Conservation (phyloP, 2,113 vertebrate species). For the Plotosus lineatus region DNA sequence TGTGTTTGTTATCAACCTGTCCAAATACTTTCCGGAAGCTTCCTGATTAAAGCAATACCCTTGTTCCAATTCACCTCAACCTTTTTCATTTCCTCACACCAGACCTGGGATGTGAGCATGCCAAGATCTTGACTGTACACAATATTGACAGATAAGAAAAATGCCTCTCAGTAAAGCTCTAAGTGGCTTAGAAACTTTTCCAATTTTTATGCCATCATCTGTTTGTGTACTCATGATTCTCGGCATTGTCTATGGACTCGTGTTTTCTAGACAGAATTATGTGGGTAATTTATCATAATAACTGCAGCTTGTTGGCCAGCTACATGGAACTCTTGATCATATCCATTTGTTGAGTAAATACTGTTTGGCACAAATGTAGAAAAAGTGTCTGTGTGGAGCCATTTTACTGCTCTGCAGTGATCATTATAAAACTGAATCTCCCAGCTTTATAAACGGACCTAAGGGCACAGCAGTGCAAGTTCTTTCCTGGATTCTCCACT, state of each 20-base stretch:
- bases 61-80: conserved; percentile 32
- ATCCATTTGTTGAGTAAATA: conserved; percentile 41
- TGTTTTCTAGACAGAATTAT: conserved; percentile 33
- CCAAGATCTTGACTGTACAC: conserved; percentile 22
- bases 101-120: conserved; percentile 15
- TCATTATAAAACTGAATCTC: conserved; percentile 21
- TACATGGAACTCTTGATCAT: conserved; percentile 36
- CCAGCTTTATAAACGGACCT: neutral
- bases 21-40: conserved; percentile 59
- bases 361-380: conserved; percentile 35
- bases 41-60: conserved; percentile 51
- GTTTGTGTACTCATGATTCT: conserved; percentile 38
- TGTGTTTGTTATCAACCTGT: conserved; percentile 40
- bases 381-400: conserved; percentile 42
- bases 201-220: conserved; percentile 8
- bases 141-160: conserved; percentile 30
- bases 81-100: conserved; percentile 10
- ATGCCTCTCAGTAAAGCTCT: neutral
- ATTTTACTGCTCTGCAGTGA: conserved; percentile 35
- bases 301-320: conserved; percentile 43
- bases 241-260: conserved; percentile 45
- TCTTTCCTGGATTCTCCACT: neutral
- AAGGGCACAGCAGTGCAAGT: neutral
- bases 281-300: conserved; percentile 42
- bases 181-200: conserved; percentile 6